Evolutionary conservation across 2,888 invertebrate species (phyloP), one percentile per base, ranked within the genome.

Genomic region (Suillia variegata): DNA sequence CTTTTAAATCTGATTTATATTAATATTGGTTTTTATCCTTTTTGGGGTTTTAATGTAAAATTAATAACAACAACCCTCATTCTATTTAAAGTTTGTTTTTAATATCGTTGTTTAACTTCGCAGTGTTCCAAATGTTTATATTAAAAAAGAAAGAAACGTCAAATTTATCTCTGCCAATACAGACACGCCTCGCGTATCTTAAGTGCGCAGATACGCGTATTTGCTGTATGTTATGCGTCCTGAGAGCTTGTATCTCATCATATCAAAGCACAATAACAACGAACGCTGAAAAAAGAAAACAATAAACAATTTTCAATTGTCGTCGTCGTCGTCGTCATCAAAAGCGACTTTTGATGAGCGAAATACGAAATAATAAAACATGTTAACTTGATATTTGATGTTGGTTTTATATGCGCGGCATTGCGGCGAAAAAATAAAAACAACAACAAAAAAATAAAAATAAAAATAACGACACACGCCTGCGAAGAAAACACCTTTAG

Each of bases 351-450:
- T 38, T 10, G 38, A 38, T n/a, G 38, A 4, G n/a, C 4, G 6
- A n/a, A 38, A 8, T 38, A 66, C 64, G 67, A 68, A 72, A 71
- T 73, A 72, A 73, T 72, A 72, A 72, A 72, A 73, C 69, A 72
- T 71, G 73, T 72, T 72, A 73, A 76, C 74, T 74, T 68, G 73
- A 69, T 70, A 70, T 77, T 77, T 77, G 76, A 77, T 78, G 76
- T 67, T 68, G 72, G 70, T 77, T 77, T 77, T 77, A 77, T 75
- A 71, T 70, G 65, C 67, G 65, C 55, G 70, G 76, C 78, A 71
- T 67, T 71, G 75, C 72, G 75, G 70, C 74, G 63, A 63, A 55
- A 67, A 70, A 70, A 75, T 75, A 74, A 76, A 76, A 76, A 71
- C 66, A 66, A 67, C 38, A 38, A 38, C 13, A n/a, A 6, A 38